These are phyloP conservation scores for Trichomalopsis sarcophagae DNA, from an alignment of 1,140 invertebrate species.

Conservation along the genomic window DNA sequence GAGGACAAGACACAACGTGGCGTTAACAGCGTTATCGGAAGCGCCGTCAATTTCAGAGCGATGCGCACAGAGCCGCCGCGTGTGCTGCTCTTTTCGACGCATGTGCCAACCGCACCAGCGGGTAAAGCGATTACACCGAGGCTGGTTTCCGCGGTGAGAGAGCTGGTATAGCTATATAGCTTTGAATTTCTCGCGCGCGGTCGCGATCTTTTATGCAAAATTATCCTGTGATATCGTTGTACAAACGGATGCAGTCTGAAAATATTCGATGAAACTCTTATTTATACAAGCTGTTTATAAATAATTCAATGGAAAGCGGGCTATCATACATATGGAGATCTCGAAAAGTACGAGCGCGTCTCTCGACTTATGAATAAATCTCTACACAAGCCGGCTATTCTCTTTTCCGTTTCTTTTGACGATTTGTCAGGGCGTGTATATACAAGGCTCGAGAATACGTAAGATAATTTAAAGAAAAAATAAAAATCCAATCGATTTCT, in stretches of 20 bases:
- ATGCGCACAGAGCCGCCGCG: background rate
- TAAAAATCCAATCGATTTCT: no score
- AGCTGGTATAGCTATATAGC: background rate
- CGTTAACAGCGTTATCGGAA: constrained; percentile 25
- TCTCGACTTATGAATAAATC: no score
- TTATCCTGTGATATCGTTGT: background rate
- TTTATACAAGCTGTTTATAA: background rate
- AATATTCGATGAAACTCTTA: background rate
- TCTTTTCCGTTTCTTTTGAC: background rate
- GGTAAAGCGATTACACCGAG: background rate
- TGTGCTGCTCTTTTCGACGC: background rate
- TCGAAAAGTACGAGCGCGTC: background rate
- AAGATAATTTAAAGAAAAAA: no score
- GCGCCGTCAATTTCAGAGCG: constrained; percentile 3
- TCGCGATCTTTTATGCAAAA: background rate
- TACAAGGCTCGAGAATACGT: no score
- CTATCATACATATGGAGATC: background rate
- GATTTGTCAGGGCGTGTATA: no score
- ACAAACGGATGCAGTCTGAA: background rate
- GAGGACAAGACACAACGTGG: background rate
- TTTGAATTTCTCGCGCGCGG: background rate
- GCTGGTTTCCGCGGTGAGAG: background rate
- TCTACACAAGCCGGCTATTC: background rate
- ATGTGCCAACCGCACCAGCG: background rate
- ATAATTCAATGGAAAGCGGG: background rate